Evolutionary conservation across 2,888 invertebrate genomes (phyloP).

Genomic region (Aleiodes testaceus): DNA sequence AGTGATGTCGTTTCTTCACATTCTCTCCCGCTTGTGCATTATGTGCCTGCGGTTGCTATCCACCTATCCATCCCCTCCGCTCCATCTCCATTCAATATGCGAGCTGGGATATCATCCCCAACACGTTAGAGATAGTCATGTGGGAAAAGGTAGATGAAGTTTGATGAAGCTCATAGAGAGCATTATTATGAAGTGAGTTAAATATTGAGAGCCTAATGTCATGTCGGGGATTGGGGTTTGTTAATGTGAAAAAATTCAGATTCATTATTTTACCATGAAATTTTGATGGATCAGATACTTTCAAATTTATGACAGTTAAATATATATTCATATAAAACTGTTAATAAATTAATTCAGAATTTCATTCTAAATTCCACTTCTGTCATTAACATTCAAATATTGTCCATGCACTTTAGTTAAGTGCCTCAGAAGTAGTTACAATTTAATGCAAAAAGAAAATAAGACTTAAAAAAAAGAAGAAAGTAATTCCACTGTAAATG

Average conservation of each 20-base stretch:
- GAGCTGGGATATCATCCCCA: not conserved
- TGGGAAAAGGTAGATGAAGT: not conserved
- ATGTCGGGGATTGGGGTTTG: too few relatives aligned
- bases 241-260: too few relatives aligned
- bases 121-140: not conserved
- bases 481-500: constrained; percentile 31
- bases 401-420: not conserved
- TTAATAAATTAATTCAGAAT: too few relatives aligned
- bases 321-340: too few relatives aligned
- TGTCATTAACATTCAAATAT: not conserved
- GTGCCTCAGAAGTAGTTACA: constrained; percentile 4
- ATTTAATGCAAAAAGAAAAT: not conserved
- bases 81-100: constrained; percentile 7
- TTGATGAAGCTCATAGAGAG: constrained; percentile 11
- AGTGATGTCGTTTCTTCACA: constrained; percentile 49
- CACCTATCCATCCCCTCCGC: not conserved
- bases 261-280: too few relatives aligned
- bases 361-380: too few relatives aligned
- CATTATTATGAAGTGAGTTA: not conserved
- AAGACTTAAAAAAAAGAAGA: not conserved
- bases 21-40: constrained; percentile 60
- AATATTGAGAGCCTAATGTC: too few relatives aligned
- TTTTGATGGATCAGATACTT: too few relatives aligned
- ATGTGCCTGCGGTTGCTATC: constrained; percentile 51
- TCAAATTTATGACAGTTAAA: too few relatives aligned